Conservation (phyloP, 1,140 invertebrate genomes). For the Brachionus asplanchnoidis region DNA sequence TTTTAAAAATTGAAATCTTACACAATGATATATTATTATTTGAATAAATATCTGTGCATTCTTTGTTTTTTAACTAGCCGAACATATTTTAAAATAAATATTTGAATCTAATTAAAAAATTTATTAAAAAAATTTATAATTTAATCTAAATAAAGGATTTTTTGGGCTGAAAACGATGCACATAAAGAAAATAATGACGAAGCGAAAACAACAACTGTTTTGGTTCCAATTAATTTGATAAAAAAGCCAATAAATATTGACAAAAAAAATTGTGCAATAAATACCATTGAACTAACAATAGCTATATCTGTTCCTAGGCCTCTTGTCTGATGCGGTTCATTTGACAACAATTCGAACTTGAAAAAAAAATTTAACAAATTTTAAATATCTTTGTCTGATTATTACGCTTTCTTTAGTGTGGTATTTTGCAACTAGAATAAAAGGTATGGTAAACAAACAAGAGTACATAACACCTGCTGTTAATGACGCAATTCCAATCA, state of each 20-base stretch:
- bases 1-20: too few relatives aligned
- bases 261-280: constrained; percentile 82
- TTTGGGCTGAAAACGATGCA: constrained; percentile 74
- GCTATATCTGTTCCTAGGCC: constrained; percentile 88
- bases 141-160: constrained; percentile 76
- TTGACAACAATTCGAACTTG: not conserved
- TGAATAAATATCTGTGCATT: too few relatives aligned
- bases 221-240: constrained; percentile 69
- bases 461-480: constrained; percentile 83
- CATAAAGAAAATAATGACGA: constrained; percentile 75
- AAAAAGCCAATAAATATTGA: constrained; percentile 80
- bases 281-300: constrained; percentile 87
- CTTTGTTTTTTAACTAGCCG: too few relatives aligned
- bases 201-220: constrained; percentile 72
- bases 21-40: too few relatives aligned
- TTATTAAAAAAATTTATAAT: not conserved
- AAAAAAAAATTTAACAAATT: not conserved
- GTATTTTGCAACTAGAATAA: constrained; percentile 83
- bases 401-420: constrained; percentile 77
- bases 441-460: constrained; percentile 93
- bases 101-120: not conserved
- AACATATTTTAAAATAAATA: too few relatives aligned
- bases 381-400: not conserved
- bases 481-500: constrained; percentile 49
- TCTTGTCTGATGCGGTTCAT: constrained; percentile 57